Base-by-base conservation (phyloP, 2,797 vertebrate genomes). In the Acanthopagrus latus region DNA sequence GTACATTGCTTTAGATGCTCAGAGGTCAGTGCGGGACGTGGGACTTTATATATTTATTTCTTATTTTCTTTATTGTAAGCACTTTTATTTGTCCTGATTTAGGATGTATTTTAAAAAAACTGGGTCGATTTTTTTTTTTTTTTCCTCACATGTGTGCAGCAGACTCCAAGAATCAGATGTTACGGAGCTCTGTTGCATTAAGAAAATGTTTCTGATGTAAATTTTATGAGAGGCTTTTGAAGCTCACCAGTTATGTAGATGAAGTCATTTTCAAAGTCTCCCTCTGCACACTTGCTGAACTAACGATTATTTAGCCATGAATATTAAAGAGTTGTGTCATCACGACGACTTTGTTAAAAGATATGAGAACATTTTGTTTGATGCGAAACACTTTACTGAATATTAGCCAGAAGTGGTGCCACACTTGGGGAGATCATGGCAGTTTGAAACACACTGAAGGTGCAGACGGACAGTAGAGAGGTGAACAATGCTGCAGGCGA, bases 221-320 rank as follows among this genome's bases (percentile, higher is more conserved):
- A 69, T 76, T 76, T 69, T 3, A 73, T 86, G 71, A 80, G 71
- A 79, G 52, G 47, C 58, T 54, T 86, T 78, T 81, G 62, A 87
- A 66, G 51, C 62, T 64, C 46, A 66, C 38, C 44, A 52, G 48
- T 78, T 67, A 80, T 68, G 48, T 7, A 78, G 56, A 74, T 69
- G 11, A 74, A 63, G 10, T 29, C 20, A 38, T 66, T 66, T 66
- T 33, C 44, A 59, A 64, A 38, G 44, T 64, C 38, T 60, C 27
- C 27, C 33, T 46, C 55, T 57, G n/a, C 25, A 55, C 41, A 64
- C 55, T 29, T 29, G 73, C 55, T 69, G 55, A 76, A 46, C 33
- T 59, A 60, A 74, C 2, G 4, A 51, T 76, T 29, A 64, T 59
- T 70, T 38, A 14, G 11, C 23, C 20, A 71, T 56, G 47, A 67